phyloP scores from a whole-genome alignment of 1,140 invertebrate species.

The Temnothorax curvispinosus region DNA sequence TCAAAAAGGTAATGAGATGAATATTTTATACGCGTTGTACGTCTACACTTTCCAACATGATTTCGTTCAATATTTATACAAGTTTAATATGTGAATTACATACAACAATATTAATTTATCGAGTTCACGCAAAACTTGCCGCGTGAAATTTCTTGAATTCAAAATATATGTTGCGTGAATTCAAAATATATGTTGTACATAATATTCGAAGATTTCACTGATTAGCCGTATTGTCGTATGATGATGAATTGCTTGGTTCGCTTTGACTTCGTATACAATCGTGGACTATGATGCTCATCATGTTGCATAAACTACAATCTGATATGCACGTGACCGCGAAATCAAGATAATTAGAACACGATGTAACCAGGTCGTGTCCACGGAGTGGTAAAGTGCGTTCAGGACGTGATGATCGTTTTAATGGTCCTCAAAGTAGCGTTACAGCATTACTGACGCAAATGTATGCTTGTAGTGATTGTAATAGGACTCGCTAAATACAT shows the following conservation, averaged over 20 bases:
- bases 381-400: conserved; percentile 72
- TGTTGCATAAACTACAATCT: conserved; percentile 69
- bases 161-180: background rate
- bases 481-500: background rate
- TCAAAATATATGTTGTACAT: background rate
- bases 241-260: conserved; percentile 30
- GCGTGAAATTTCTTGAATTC: background rate
- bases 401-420: conserved; percentile 76
- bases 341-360: conserved; percentile 77
- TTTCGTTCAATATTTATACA: conserved; percentile 51
- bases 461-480: background rate
- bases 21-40: conserved; percentile 36
- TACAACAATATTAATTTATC: conserved; percentile 1
- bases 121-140: background rate
- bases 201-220: background rate
- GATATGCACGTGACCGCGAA: conserved; percentile 67
- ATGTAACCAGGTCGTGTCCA: conserved; percentile 75
- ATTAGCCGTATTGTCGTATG: background rate
- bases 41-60: background rate
- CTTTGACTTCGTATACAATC: conserved; percentile 52
- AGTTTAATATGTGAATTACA: conserved; percentile 15
- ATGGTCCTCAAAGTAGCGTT: conserved; percentile 67
- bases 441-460: conserved; percentile 39
- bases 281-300: conserved; percentile 43
- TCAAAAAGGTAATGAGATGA: conserved; percentile 60